phyloP scores from a whole-genome alignment of 2,113 vertebrate species.

The Alexandromys fortis region DNA sequence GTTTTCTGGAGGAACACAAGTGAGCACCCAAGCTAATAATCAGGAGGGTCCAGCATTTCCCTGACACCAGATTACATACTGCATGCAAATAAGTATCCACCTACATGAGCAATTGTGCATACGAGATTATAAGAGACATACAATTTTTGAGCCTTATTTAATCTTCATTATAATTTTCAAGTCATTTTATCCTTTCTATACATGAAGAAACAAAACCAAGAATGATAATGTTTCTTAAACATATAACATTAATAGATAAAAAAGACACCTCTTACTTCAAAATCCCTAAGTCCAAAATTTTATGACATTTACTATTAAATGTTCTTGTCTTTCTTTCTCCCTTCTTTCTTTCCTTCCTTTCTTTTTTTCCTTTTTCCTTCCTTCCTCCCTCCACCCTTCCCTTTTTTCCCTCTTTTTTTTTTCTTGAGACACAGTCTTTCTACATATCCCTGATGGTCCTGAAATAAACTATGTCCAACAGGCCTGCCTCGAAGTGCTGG shows the following conservation, averaged over 20 bases:
- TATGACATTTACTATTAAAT: neutral
- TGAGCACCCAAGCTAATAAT: neutral
- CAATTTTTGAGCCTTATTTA: neutral
- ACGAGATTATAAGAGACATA: neutral
- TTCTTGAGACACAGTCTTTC: neutral
- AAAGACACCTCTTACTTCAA: neutral
- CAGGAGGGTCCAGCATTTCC: too few species aligned
- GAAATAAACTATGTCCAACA: neutral
- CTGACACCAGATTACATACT: neutral
- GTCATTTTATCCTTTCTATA: neutral
- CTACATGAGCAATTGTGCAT: neutral
- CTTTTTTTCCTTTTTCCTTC: neutral
- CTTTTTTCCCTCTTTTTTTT: too few species aligned
- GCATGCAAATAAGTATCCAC: neutral
- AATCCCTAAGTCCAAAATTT: neutral
- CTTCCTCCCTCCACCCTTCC: neutral
- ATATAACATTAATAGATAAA: neutral
- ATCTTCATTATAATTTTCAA: neutral
- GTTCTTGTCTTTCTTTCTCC: neutral
- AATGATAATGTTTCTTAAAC: neutral
- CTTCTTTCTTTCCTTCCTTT: too few species aligned
- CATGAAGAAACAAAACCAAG: neutral
- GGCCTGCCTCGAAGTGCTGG: too few species aligned
- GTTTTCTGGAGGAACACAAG: neutral
- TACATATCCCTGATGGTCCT: neutral